Conservation (phyloP, 2,888 invertebrate species). For the Cerceris rybyensis region DNA sequence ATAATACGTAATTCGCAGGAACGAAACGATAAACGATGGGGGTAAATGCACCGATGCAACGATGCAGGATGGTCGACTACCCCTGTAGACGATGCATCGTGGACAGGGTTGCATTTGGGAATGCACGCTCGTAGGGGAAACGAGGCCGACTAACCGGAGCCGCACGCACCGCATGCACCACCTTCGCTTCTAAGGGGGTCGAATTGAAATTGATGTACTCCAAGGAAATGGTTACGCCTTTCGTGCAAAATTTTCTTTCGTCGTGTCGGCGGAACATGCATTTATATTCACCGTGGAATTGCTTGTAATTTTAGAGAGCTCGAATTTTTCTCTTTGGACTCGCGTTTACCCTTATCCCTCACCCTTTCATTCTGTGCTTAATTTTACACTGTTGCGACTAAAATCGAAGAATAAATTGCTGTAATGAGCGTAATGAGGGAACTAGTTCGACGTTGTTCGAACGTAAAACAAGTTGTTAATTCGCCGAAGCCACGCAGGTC, state of each 20-base stretch:
- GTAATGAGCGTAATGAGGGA: slow-evolving; percentile 3
- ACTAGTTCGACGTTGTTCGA: slow-evolving; percentile 18
- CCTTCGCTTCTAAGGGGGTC: too few relatives aligned
- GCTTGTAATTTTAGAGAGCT: too few relatives aligned
- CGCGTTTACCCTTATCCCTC: too few relatives aligned
- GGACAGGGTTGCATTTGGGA: slow-evolving; percentile 42
- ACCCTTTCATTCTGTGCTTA: too few relatives aligned
- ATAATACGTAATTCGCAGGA: slow-evolving; percentile 55
- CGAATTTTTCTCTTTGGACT: too few relatives aligned
- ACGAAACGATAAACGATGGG: slow-evolving; percentile 15
- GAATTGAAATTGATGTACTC: too few relatives aligned
- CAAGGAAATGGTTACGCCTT: too few relatives aligned
- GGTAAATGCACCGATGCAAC: slow-evolving; percentile 20
- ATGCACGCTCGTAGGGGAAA: slow-evolving; percentile 57
- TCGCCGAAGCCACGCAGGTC: slow-evolving; percentile 28
- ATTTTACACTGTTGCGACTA: too few relatives aligned
- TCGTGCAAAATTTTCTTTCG: too few relatives aligned
- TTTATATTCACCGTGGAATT: too few relatives aligned
- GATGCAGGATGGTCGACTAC: not conserved
- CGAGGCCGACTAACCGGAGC: slow-evolving; percentile 68
- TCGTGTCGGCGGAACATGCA: not conserved
- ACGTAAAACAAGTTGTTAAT: slow-evolving; percentile 20
- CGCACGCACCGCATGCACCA: slow-evolving; percentile 59
- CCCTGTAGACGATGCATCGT: slow-evolving; percentile 11
- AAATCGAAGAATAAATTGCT: too few relatives aligned